phyloP scores from a whole-genome alignment of 2,888 invertebrate species.

The Callinectes sapidus region DNA sequence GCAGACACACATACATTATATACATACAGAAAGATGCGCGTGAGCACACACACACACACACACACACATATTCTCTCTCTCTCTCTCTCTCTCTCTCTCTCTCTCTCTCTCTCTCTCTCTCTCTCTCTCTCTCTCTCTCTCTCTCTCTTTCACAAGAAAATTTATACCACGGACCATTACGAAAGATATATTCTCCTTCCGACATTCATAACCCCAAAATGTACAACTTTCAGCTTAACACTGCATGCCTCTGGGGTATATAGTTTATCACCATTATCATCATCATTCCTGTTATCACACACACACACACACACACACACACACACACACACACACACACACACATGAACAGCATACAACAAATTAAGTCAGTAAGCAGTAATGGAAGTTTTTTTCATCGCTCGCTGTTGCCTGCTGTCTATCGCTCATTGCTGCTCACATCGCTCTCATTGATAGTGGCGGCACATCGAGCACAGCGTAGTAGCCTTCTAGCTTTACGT shows the following conservation, averaged over 20 bases:
- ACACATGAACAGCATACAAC: not conserved
- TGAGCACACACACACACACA: constrained; percentile 8
- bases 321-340: not conserved
- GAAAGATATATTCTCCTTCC: too few species aligned
- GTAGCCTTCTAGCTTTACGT: not conserved
- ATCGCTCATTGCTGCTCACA: not conserved
- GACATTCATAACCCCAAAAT: too few species aligned
- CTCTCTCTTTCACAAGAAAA: too few species aligned
- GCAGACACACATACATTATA: not conserved
- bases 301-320: constrained; percentile 21
- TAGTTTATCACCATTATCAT: too few species aligned
- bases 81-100: not conserved
- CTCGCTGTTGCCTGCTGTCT: not conserved
- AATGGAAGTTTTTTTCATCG: not conserved
- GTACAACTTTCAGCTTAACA: too few species aligned
- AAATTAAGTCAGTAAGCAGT: not conserved
- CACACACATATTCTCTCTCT: not conserved
- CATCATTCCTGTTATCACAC: not conserved
- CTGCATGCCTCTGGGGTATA: too few species aligned
- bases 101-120: too few species aligned
- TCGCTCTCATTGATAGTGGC: not conserved
- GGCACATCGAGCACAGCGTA: not conserved
- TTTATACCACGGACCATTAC: too few species aligned
- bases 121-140: too few species aligned
- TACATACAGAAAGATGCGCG: not conserved